A percentile compares a stretch with the other conserved stretches of the same genome.
Evolutionary conservation across 1,140 invertebrate genomes (phyloP).

Genomic region (Cyrtorhinus lividipennis): DNA sequence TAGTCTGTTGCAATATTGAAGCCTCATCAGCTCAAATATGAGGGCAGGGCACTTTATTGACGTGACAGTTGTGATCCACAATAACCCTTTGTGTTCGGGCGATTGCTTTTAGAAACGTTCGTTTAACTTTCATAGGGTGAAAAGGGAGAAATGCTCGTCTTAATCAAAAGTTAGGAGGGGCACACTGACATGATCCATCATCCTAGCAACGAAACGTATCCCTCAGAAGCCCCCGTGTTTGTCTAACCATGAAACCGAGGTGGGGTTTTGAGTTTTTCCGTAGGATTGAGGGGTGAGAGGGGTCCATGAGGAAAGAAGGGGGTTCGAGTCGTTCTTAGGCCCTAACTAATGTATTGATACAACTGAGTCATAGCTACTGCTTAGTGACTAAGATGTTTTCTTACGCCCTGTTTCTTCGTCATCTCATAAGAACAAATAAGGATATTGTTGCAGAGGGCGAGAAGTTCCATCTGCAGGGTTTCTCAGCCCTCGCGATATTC

Average conservation of each 20-base stretch:
- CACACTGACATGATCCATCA: neutral
- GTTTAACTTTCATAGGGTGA: neutral
- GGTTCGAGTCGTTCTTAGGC: neutral
- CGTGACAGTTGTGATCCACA: neutral
- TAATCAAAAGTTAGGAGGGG: neutral
- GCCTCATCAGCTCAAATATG: too few relatives aligned
- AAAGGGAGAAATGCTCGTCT: neutral
- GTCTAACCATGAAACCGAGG: constrained; percentile 2
- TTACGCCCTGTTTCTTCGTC: neutral
- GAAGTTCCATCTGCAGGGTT: too few relatives aligned
- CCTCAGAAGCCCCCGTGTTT: neutral
- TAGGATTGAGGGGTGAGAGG: neutral
- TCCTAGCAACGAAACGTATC: neutral
- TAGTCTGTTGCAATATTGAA: too few relatives aligned
- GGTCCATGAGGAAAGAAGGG: neutral
- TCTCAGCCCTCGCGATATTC: too few relatives aligned
- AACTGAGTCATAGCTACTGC: constrained; percentile 2
- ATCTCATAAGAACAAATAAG: neutral
- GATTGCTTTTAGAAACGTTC: neutral
- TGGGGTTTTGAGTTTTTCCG: neutral
- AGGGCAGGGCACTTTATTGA: too few relatives aligned
- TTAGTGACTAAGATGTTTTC: constrained; percentile 3
- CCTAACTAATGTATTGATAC: constrained; percentile 1
- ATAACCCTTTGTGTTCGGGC: neutral
- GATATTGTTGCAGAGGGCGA: neutral